Conservation (phyloP, 1,140 invertebrate genomes). For the Ectropis grisescens region DNA sequence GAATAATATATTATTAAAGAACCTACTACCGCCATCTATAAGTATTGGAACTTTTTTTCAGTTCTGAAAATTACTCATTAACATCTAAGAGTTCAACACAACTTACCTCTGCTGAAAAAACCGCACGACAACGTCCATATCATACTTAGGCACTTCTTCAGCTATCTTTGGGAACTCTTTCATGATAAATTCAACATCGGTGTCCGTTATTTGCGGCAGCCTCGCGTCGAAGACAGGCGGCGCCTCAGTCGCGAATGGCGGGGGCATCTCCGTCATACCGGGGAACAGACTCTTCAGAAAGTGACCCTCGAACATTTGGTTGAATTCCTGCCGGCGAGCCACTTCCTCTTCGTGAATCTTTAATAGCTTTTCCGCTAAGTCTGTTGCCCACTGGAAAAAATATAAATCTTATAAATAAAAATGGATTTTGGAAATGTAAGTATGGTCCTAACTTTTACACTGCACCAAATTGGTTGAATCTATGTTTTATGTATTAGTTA, state of each 20-base stretch:
- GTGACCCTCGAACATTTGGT: conserved; percentile 83
- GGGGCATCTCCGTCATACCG: conserved; percentile 88
- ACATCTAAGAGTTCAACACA: too few species aligned
- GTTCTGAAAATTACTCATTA: too few species aligned
- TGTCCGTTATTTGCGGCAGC: conserved; percentile 76
- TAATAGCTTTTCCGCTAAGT: conserved; percentile 80
- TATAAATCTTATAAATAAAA: too few species aligned
- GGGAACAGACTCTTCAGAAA: conserved; percentile 90
- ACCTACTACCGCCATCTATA: too few species aligned
- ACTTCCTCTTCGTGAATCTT: conserved; percentile 85
- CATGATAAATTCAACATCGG: conserved; percentile 44
- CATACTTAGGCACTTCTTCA: conserved; percentile 68
- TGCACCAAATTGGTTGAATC: too few species aligned
- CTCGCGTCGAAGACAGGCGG: conserved; percentile 81
- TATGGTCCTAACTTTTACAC: too few species aligned
- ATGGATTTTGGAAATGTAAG: too few species aligned
- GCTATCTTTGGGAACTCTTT: conserved; percentile 42
- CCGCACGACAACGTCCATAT: conserved; percentile 78
- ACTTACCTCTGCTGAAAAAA: conserved; percentile 75
- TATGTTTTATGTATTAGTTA: too few species aligned
- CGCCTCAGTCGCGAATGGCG: conserved; percentile 85
- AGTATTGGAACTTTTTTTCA: too few species aligned
- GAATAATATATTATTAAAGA: too few species aligned
- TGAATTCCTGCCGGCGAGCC: conserved; percentile 78
- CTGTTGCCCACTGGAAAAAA: conserved; percentile 78